These are phyloP conservation scores for Trypoxylon attenuatum DNA, from an alignment of 2,888 invertebrate genomes.

Conservation along the genomic window DNA sequence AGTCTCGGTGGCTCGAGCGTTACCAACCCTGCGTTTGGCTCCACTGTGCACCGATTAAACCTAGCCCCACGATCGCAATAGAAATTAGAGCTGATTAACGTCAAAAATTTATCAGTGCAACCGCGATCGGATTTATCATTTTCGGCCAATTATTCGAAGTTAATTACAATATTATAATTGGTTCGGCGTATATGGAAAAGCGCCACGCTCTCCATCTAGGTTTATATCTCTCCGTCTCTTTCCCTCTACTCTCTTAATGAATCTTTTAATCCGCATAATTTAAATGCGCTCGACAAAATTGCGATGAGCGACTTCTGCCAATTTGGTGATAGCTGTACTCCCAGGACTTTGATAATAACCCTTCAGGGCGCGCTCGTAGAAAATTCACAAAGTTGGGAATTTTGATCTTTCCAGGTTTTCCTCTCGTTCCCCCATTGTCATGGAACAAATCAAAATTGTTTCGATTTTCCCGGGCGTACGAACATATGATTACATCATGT, in stretches of 20 bases:
- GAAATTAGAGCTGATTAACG: conserved; percentile 6
- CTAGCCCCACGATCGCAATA: neutral
- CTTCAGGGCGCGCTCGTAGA: neutral
- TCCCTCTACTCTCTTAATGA: too few relatives aligned
- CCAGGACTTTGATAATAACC: neutral
- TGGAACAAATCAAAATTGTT: neutral
- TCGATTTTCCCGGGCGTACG: neutral
- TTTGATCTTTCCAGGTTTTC: conserved; percentile 8
- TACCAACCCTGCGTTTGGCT: too few relatives aligned
- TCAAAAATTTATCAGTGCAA: conserved; percentile 15
- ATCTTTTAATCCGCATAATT: conserved; percentile 7
- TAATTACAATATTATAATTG: conserved; percentile 15
- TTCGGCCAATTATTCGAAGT: conserved; percentile 11
- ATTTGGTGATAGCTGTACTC: neutral
- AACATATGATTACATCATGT: neutral
- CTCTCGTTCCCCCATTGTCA: conserved; percentile 7
- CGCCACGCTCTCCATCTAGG: too few relatives aligned
- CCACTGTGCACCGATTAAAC: too few relatives aligned
- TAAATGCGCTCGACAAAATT: conserved; percentile 6
- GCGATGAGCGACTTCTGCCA: neutral
- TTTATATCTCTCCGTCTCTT: too few relatives aligned
- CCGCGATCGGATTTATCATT: conserved; percentile 4
- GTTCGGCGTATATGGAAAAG: neutral
- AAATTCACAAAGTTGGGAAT: conserved; percentile 11
- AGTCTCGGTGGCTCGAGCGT: too few relatives aligned